Evolutionary conservation across 2,888 invertebrate species (phyloP), one percentile per base, ranked within the genome.

Genomic region (Eristalis tenax): DNA sequence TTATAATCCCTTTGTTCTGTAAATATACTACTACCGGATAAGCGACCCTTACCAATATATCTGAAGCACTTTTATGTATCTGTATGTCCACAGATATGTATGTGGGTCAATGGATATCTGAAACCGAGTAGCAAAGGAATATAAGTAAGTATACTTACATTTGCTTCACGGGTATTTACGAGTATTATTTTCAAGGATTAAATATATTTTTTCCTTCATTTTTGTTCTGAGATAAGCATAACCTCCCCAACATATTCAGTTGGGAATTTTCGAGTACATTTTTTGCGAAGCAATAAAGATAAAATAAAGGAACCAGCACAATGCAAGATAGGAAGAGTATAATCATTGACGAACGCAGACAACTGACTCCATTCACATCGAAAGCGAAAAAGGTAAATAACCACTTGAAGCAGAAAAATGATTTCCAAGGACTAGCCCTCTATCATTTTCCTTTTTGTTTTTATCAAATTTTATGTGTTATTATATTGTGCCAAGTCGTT

Each of bases 391-490:
- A 78, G 50, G 69, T 50, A 83, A 59, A 61, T 61, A 56, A 66
- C 64, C 65, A 66, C 64, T 28, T 38, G n/a, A 50, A 38, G 66
- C 56, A 50, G 65, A 4, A 28, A 71, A 76, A 35, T 71, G 71
- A 76, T 73, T 76, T 81, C 15, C 35, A 32, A 23, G 50, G 56
- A 71, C 75, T 59, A n/a, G 23, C 80, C 32, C 64, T 76, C 70
- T 71, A 61, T 79, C 61, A 43, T 13, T 15, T 66, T 75, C 57
- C n/a, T n/a, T 68, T 81, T 85, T 85, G 85, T 85, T 85, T 85
- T 85, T 82, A 85, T 85, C 85, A 85, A 76, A 85, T 77, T 85
- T 85, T 85, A 85, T 82, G 81, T 64, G 76, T 77, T 85, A 57
- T 77, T 65, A 79, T 73, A 66, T 65, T 43, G 28, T 56, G 71